These are phyloP conservation scores for Pipa parva DNA, from an alignment of 2,113 vertebrate species.

Conservation along the genomic window DNA sequence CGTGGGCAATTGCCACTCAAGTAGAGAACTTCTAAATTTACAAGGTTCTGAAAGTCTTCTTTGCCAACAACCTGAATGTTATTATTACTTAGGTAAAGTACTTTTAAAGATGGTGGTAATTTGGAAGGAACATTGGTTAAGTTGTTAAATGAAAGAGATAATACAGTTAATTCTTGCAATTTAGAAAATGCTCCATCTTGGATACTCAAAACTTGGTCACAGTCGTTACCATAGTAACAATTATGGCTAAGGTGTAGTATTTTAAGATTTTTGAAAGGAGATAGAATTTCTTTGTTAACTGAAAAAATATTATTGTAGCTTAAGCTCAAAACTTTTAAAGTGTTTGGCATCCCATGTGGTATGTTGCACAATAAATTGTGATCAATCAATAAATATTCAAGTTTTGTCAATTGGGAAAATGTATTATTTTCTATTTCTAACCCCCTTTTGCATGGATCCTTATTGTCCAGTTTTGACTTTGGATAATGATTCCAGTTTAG, in stretches of 20 bases:
- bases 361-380: slow-evolving; percentile 43
- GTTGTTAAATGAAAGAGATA: slow-evolving; percentile 59
- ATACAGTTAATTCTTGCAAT: slow-evolving; percentile 34
- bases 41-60: slow-evolving; percentile 51
- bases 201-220: slow-evolving; percentile 8
- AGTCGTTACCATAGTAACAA: slow-evolving; percentile 54
- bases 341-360: slow-evolving; percentile 48
- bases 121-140: slow-evolving; percentile 51
- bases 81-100: slow-evolving; percentile 47
- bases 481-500: slow-evolving; percentile 46
- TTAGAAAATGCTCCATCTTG: slow-evolving; percentile 44
- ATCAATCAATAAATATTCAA: slow-evolving; percentile 48
- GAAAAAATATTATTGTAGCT: slow-evolving; percentile 47
- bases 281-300: slow-evolving; percentile 42
- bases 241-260: slow-evolving; percentile 48
- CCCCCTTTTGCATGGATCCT: background rate
- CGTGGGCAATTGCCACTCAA: slow-evolving; percentile 71
- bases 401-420: slow-evolving; percentile 57
- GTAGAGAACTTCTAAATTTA: slow-evolving; percentile 48
- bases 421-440: slow-evolving; percentile 15
- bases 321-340: slow-evolving; percentile 44
- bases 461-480: accelerated
- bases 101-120: slow-evolving; percentile 41
- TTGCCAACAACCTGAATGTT: slow-evolving; percentile 52
- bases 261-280: slow-evolving; percentile 45